phyloP scores from a whole-genome alignment of 2,113 vertebrate species.

The Xiphophorus couchianus region DNA sequence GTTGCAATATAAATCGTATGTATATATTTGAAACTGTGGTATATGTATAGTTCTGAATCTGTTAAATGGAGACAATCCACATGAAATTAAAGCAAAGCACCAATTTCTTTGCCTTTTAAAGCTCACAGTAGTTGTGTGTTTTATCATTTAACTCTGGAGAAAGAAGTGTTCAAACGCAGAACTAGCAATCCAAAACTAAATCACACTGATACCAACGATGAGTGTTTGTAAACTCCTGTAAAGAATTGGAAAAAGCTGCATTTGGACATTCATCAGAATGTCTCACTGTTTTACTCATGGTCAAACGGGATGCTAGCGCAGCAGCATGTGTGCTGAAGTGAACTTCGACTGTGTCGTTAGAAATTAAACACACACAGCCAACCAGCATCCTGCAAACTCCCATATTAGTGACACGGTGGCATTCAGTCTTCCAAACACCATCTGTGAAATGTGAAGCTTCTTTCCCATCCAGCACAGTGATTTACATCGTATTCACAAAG shows the following conservation, averaged over 20 bases:
- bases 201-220: not conserved
- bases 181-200: not conserved
- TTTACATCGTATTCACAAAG: constrained; percentile 6
- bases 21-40: not conserved
- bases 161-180: not conserved
- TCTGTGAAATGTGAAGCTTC: not conserved
- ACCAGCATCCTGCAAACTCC: constrained; percentile 6
- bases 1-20: too few species aligned
- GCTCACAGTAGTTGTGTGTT: not conserved
- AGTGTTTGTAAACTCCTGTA: not conserved
- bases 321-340: constrained; percentile 11
- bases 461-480: not conserved
- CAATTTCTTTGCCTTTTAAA: not conserved
- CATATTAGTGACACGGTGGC: constrained; percentile 6
- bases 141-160: not conserved
- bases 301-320: not conserved
- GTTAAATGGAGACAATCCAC: not conserved
- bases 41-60: too few species aligned
- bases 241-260: not conserved
- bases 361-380: not conserved
- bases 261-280: not conserved
- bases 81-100: not conserved
- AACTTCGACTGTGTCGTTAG: constrained; percentile 14
- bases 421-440: constrained; percentile 30
- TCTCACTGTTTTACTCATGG: not conserved